Base-by-base conservation (phyloP, 92 coral and sea anemone species). In the Paragorgia papillata region DNA sequence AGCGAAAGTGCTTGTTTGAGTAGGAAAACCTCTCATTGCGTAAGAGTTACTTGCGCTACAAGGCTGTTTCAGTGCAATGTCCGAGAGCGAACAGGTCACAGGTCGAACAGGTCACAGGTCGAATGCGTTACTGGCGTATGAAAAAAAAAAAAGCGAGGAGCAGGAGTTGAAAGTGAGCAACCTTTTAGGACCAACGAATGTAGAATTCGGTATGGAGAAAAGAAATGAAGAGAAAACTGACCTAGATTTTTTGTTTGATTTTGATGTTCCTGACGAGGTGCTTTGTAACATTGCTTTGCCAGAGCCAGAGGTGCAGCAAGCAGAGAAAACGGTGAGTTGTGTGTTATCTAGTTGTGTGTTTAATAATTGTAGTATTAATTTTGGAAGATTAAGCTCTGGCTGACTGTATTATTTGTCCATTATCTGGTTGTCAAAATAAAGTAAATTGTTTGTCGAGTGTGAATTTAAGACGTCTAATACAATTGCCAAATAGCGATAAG, bases 21-120 rank as follows among this genome's bases (percentile, higher is more conserved):
- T 29, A n/a, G 80, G 20, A 75, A 75, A 46, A 57, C 71, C 13
- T 58, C 74, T 29, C 82, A 77, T 43, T 27, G 30, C 44, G 62
- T 62, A 55, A 41, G 85, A 44, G 73, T 56, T 5, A 80, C 80
- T 15, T 57, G 61, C 46, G 79, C 85, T 54, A 76, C 60, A 21
- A 35, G 31, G 35, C 3, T 55, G 37, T 73, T 73, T 33, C 66
- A 73, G 19, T 56, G 51, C 57, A 58, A 41, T 56, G 48, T 73
- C 69, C 55, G 71, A 25, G 21, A 69, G 10, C 55, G n/a, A 68
- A 75, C 55, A 55, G 44, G 27, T 1, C 61, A 31, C 37, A 32
- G 5, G 31, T 64, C 55, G n/a, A 68, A 75, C 55, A 55, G 44
- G 27, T 1, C 61, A 31, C 37, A 32, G 5, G 31, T 77, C 76